phyloP scores from a whole-genome alignment of 2,797 vertebrate genomes.

The Orientallactaga sibirica region DNA sequence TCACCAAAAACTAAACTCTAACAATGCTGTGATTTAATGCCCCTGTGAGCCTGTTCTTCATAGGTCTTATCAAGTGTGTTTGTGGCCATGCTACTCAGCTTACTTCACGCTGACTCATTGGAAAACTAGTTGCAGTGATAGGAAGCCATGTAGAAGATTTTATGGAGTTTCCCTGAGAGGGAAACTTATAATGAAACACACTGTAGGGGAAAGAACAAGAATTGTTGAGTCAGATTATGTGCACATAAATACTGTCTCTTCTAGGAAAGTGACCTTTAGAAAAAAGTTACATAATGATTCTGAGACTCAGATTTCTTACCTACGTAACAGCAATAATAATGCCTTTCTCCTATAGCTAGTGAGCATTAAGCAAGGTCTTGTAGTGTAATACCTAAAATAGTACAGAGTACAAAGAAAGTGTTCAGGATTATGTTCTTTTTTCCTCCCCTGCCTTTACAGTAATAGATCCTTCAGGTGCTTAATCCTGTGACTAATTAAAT shows the following conservation, averaged over 20 bases:
- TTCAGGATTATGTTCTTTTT: slow-evolving; percentile 10
- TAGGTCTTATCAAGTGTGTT: background rate
- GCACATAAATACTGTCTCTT: slow-evolving; percentile 26
- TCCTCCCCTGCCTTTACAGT: background rate
- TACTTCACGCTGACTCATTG: slow-evolving; percentile 46
- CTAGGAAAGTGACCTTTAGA: slow-evolving; percentile 43
- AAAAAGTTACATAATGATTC: slow-evolving; percentile 58
- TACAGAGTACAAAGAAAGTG: slow-evolving; percentile 12
- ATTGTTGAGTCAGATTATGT: slow-evolving; percentile 24
- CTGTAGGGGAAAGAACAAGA: slow-evolving; percentile 52
- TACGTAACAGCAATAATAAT: slow-evolving; percentile 40
- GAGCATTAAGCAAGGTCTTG: slow-evolving; percentile 53
- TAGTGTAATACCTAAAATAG: slow-evolving; percentile 25
- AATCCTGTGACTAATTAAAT: slow-evolving; percentile 15
- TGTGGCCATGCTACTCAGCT: slow-evolving; percentile 1
- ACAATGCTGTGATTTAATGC: background rate
- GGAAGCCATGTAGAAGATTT: slow-evolving; percentile 45
- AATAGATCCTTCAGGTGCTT: background rate
- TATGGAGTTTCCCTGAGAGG: slow-evolving; percentile 47
- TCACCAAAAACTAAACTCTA: slow-evolving; percentile 47
- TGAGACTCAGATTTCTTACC: slow-evolving; percentile 51
- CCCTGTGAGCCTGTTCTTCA: background rate
- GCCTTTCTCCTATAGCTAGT: slow-evolving; percentile 46
- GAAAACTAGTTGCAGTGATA: slow-evolving; percentile 58
- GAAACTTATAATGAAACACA: slow-evolving; percentile 53